Evolutionary conservation across 2,888 invertebrate species (phyloP), one percentile per base, ranked within the genome.

Genomic region (Drosophila subquinaria): DNA sequence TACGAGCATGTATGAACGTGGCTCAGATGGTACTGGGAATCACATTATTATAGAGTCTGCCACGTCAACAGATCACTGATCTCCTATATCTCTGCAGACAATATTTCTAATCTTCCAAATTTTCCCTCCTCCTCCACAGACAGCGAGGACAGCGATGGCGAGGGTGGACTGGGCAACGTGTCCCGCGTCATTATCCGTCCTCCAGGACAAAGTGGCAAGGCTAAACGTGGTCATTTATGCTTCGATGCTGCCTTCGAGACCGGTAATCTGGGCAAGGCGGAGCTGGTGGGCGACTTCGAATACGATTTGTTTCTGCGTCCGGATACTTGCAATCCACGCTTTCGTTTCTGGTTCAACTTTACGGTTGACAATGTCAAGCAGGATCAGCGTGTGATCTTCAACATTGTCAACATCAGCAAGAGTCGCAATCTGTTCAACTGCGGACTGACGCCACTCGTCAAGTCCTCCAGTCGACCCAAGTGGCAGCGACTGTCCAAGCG

Each of bases 211-310:
- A 97, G 97, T 90, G 98, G 98, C 1, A 98, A 98, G 93, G 98
- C 98, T 11, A 98, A 98, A 93, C 96, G 97, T 73, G 99, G 99
- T 3, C 98, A 99, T 92, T 94, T 99, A 27, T 98, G 98, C 91
- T 99, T 99, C 93, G 98, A 99, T 93, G 98, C 99, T 2, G 97
- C 98, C 15, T 99, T 97, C 93, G 99, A 99, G 93, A 97, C 98
- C 73, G 98, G 99, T 84, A 99, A 99, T 93, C 94, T 99, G 57
- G 99, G 98, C n/a, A 94, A 98, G 76, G 98, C 98, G 1, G 98
- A 98, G 91, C 95, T 98, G 82, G 95, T 99, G 83, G 97, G 97
- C 6, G 98, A 99, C 88, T 96, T 96, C 91, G 99, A 99, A 92
- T 99, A 99, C 93, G 99, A 99, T 93, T 94, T 99, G 56, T 99